Conservation (phyloP, 2,113 vertebrate species). For the Odocoileus hemionus region DNA sequence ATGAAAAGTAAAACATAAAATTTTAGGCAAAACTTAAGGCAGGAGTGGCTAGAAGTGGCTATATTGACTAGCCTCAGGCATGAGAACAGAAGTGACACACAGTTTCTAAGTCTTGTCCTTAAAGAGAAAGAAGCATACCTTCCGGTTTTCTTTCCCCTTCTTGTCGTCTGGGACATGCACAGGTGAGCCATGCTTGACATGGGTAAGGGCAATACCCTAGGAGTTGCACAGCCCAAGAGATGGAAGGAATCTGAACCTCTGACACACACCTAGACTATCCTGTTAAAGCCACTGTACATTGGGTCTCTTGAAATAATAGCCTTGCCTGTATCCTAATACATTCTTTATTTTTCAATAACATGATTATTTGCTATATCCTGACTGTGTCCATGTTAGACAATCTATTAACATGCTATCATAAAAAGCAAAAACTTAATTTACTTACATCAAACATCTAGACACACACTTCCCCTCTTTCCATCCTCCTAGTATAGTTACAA, state of each 20-base stretch:
- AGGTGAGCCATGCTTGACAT: background rate
- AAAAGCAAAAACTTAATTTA: background rate
- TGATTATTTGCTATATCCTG: background rate
- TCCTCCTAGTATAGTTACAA: background rate
- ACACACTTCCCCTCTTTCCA: background rate
- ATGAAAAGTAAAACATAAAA: slow-evolving; percentile 1
- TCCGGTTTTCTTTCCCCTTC: background rate
- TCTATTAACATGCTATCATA: background rate
- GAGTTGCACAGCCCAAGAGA: background rate
- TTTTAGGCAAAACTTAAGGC: background rate
- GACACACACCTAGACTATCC: background rate
- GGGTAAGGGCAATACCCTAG: background rate
- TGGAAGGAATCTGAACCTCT: background rate
- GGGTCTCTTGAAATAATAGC: background rate
- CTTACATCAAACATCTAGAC: background rate
- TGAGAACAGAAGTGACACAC: background rate
- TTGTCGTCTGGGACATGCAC: background rate
- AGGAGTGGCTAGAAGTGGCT: background rate
- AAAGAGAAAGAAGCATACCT: background rate
- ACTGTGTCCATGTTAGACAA: background rate
- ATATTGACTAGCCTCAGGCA: background rate
- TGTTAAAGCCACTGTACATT: background rate
- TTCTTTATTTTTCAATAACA: background rate
- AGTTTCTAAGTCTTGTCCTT: slow-evolving; percentile 3
- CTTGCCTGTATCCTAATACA: background rate